Conservation (phyloP, 2,888 invertebrate genomes). For the Hypselothyrea guttata region DNA sequence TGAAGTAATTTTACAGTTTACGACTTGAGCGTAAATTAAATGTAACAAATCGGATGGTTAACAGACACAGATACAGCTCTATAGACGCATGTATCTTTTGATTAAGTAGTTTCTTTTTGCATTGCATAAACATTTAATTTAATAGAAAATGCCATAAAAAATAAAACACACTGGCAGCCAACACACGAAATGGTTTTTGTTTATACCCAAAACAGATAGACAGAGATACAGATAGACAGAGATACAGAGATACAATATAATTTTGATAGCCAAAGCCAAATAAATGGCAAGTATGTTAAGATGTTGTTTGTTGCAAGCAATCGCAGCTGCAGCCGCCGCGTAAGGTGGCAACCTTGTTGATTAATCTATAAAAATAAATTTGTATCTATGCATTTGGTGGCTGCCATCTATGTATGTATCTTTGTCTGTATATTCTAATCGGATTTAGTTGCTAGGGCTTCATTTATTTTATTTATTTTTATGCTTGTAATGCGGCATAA, state of each 20-base stretch:
- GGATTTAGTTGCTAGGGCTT: constrained; percentile 71
- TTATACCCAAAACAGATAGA: constrained; percentile 44
- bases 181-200: constrained; percentile 53
- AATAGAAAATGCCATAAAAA: constrained; percentile 48
- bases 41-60: constrained; percentile 34
- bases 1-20: constrained; percentile 55
- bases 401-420: not conserved
- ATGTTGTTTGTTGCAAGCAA: constrained; percentile 28
- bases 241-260: constrained; percentile 37
- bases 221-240: constrained; percentile 20
- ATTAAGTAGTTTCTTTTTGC: constrained; percentile 30
- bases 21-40: constrained; percentile 40
- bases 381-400: constrained; percentile 45
- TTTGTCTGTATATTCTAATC: constrained; percentile 66
- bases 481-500: constrained; percentile 80
- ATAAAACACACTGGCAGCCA: too few relatives aligned
- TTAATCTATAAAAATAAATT: constrained; percentile 77
- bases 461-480: constrained; percentile 79
- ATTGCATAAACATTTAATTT: constrained; percentile 66
- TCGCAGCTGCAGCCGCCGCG: constrained; percentile 34
- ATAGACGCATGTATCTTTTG: constrained; percentile 26
- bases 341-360: constrained; percentile 56
- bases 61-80: constrained; percentile 24
- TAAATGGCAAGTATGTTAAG: constrained; percentile 17
- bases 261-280: constrained; percentile 57